Percentiles rank a stretch among this genome's conserved stretches.
These are phyloP conservation scores for Alcis repandata DNA, from an alignment of 2,888 invertebrate species.

Conservation along the genomic window DNA sequence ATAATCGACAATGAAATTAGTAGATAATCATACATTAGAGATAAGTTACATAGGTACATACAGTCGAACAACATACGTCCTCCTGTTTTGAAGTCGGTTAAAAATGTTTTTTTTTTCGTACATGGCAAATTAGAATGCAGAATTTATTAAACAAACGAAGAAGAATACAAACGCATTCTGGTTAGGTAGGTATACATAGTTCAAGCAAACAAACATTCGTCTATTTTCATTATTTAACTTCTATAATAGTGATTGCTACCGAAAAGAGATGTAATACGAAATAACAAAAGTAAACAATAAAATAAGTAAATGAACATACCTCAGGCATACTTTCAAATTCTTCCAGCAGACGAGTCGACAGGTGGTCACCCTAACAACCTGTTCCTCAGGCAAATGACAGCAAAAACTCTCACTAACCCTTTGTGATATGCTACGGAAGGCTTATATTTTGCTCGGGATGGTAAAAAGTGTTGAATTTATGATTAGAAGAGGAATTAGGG, in stretches of 20 bases:
- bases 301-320: slow-evolving; percentile 14
- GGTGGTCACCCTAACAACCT: slow-evolving; percentile 71
- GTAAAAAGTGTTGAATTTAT: slow-evolving; percentile 36
- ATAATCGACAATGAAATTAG: too few species aligned
- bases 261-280: background rate
- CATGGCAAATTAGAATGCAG: background rate
- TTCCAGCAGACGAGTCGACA: slow-evolving; percentile 63
- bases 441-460: slow-evolving; percentile 34
- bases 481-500: slow-evolving; percentile 21
- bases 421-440: slow-evolving; percentile 52
- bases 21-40: too few species aligned
- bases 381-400: slow-evolving; percentile 70
- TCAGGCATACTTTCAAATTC: slow-evolving; percentile 36
- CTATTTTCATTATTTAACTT: too few species aligned
- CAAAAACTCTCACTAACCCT: slow-evolving; percentile 80
- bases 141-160: too few species aligned
- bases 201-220: too few species aligned
- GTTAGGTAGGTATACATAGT: too few species aligned
- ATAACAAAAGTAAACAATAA: slow-evolving; percentile 8
- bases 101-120: background rate
- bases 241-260: too few species aligned
- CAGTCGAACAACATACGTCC: too few species aligned
- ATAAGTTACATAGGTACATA: too few species aligned
- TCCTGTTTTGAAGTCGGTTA: too few species aligned
- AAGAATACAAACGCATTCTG: too few species aligned